Percentiles rank a stretch among this genome's conserved stretches.
phyloP scores from a whole-genome alignment of 2,888 invertebrate genomes.

The Sialis lutaria region DNA sequence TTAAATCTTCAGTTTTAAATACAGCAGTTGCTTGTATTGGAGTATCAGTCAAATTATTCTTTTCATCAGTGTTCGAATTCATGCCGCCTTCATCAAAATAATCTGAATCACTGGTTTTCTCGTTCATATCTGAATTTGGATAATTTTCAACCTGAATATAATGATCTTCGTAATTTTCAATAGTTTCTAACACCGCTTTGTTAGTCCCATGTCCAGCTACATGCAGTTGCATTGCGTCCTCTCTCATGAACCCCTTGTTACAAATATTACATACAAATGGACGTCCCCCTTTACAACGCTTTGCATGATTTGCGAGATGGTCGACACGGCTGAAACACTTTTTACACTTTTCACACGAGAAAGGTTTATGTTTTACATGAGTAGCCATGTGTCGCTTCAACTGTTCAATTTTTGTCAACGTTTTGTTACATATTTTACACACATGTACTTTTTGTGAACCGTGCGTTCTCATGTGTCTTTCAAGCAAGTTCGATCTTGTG shows the following conservation, averaged over 20 bases:
- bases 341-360: conserved; percentile 23
- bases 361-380: conserved; percentile 25
- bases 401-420: conserved; percentile 28
- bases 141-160: conserved; percentile 19
- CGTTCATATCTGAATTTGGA: conserved; percentile 1
- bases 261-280: conserved; percentile 28
- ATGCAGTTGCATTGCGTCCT: conserved; percentile 24
- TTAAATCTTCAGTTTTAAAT: not conserved
- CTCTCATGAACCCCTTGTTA: conserved; percentile 25
- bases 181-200: conserved; percentile 22
- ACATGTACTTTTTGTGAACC: conserved; percentile 20
- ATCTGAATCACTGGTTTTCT: not conserved
- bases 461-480: conserved; percentile 23
- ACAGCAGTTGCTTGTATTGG: not conserved
- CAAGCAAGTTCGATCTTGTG: conserved; percentile 21
- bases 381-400: conserved; percentile 28
- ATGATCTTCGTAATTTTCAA: conserved; percentile 25
- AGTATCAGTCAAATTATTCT: too few species aligned
- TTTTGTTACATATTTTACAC: conserved; percentile 27
- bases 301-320: conserved; percentile 21
- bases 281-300: conserved; percentile 19
- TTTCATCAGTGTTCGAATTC: too few species aligned
- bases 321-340: conserved; percentile 24
- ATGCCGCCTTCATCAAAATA: not conserved
- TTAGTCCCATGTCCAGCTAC: conserved; percentile 21